A percentile compares a stretch with the other conserved stretches of the same genome.
Conservation (phyloP, 2,797 vertebrate genomes). For the Coranthus polyacanthus region DNA sequence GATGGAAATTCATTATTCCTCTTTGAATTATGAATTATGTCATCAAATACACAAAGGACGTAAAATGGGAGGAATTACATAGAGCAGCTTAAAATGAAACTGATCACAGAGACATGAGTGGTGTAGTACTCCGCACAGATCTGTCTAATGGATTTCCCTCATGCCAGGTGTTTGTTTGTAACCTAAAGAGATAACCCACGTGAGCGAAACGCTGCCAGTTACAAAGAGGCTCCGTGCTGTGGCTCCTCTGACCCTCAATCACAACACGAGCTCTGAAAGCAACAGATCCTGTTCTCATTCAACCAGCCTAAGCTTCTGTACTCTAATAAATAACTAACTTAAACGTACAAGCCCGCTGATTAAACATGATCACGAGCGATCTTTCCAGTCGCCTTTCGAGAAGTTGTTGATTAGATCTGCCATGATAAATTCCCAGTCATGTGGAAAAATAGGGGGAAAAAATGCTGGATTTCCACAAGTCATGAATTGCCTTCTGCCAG, state of each 20-base stretch:
- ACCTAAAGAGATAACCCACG: slow-evolving; percentile 46
- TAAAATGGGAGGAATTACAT: slow-evolving; percentile 38
- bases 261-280: slow-evolving; percentile 35
- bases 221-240: slow-evolving; percentile 40
- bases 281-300: slow-evolving; percentile 31
- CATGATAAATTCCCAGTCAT: slow-evolving; percentile 56
- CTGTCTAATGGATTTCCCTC: slow-evolving; percentile 57
- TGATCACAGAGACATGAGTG: slow-evolving; percentile 37
- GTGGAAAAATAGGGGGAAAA: slow-evolving; percentile 45
- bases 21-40: slow-evolving; percentile 39
- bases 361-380: slow-evolving; percentile 39
- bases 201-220: slow-evolving; percentile 40
- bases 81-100: slow-evolving; percentile 25
- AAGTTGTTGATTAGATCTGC: slow-evolving; percentile 62
- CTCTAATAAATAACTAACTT: slow-evolving; percentile 46
- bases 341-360: slow-evolving; percentile 46
- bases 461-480: slow-evolving; percentile 73
- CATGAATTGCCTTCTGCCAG: slow-evolving; percentile 79
- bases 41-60: slow-evolving; percentile 42
- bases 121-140: slow-evolving; percentile 8
- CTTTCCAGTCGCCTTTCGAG: slow-evolving; percentile 32
- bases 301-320: neutral
- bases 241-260: slow-evolving; percentile 39
- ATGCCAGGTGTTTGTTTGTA: slow-evolving; percentile 46
- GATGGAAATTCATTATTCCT: slow-evolving; percentile 22